Evolutionary conservation across 2,888 invertebrate genomes (phyloP), one percentile per base, ranked within the genome.

Genomic region (Palloptera scutellata): DNA sequence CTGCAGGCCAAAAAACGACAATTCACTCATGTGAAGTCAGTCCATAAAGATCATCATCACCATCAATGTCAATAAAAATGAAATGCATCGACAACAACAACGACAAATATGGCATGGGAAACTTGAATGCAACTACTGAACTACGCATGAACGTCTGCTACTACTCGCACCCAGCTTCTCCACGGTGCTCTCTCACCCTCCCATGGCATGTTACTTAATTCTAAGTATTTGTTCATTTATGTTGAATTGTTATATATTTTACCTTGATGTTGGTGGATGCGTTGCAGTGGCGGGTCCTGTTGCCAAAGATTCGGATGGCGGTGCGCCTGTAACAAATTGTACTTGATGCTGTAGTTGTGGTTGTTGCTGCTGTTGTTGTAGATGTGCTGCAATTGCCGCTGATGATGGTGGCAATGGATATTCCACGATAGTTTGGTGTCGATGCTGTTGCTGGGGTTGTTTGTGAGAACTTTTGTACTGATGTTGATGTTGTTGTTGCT

Each of bases 221-320:
- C n/a, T n/a, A n/a, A n/a, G 12, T 58, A 64, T 57, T 41, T 58
- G 51, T n/a, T 48, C 51, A 51, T 58, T 58, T 41, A 55, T n/a
- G 57, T 40, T 19, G 42, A 59, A 54, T 61, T 54, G 53, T 40
- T 40, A 15, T 17, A 66, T 60, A 66, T 61, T 48, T 55, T 68
- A 73, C 71, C 68, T 70, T 54, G n/a, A n/a, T n/a, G 71, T 51
- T 17, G 67, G 69, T 48, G 68, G 66, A 61, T 71, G 73, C 42
- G 64, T 52, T n/a, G 59, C 52, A 48, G 57, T 52, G 19, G 68
- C 53, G 43, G 63, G 42, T 40, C 59, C 52, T 48, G 62, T 41
- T 20, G 67, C 51, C 42, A 60, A 70, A 30, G 72, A 65, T 48
- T 75, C 62, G 51, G 52, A 15, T 52, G 61, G 17, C 17, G 62